A percentile compares a stretch with the other conserved stretches of the same genome.
phyloP scores from a whole-genome alignment of 2,888 invertebrate species.

The Diploptera punctata region DNA sequence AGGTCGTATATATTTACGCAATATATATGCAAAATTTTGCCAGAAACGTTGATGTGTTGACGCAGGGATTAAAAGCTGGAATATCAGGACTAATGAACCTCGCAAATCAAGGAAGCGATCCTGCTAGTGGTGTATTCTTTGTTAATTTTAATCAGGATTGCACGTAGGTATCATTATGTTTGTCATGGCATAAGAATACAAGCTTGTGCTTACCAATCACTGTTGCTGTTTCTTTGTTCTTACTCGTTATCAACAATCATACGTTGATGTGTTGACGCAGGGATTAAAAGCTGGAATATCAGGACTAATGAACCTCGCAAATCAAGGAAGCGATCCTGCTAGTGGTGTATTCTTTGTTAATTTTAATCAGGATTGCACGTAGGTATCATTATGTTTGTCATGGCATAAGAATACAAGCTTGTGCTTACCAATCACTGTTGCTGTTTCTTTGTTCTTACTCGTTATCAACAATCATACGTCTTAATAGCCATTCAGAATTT shows the following conservation, averaged over 20 bases:
- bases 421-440: not conserved
- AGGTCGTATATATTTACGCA: slow-evolving; percentile 46
- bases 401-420: not conserved
- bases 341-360: slow-evolving; percentile 91
- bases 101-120: slow-evolving; percentile 77
- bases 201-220: not conserved
- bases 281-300: slow-evolving; percentile 60
- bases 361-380: slow-evolving; percentile 98
- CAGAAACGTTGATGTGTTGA: slow-evolving; percentile 58
- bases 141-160: slow-evolving; percentile 98
- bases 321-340: slow-evolving; percentile 76
- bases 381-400: slow-evolving; percentile 61
- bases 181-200: slow-evolving; percentile 8
- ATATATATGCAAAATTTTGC: slow-evolving; percentile 58
- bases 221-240: slow-evolving; percentile 11
- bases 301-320: slow-evolving; percentile 87
- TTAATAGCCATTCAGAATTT: not conserved
- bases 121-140: slow-evolving; percentile 85
- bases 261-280: slow-evolving; percentile 59
- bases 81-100: slow-evolving; percentile 83
- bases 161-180: slow-evolving; percentile 78
- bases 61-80: slow-evolving; percentile 58
- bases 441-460: slow-evolving; percentile 1
- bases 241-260: not conserved
- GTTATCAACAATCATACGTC: not conserved